These are phyloP conservation scores for Oscheius sp. DNA, from an alignment of 1,140 invertebrate species.

Conservation along the genomic window DNA sequence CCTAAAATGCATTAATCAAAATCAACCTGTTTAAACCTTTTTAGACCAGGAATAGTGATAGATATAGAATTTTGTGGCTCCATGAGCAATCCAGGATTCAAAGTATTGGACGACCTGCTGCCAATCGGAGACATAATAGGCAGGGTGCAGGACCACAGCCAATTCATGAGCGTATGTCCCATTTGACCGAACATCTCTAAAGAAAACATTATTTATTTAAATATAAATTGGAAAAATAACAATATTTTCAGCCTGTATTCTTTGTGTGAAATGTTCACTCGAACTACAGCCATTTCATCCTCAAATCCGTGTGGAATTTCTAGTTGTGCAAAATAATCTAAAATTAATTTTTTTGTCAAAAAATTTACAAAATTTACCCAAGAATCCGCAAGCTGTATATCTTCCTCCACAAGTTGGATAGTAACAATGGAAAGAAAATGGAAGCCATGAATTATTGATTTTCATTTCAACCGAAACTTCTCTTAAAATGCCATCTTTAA, in stretches of 20 bases:
- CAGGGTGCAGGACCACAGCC: conserved; percentile 1
- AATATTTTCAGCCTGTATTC: background rate
- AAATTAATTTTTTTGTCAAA: background rate
- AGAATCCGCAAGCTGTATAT: background rate
- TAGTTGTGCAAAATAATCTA: background rate
- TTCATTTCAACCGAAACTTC: too few species aligned
- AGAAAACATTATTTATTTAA: background rate
- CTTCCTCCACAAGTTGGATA: background rate
- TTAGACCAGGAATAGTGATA: background rate
- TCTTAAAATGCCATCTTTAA: too few species aligned
- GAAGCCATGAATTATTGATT: too few species aligned
- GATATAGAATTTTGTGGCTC: conserved; percentile 21
- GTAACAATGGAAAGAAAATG: too few species aligned
- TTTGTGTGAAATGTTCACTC: background rate
- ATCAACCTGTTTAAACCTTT: background rate
- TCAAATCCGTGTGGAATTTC: background rate
- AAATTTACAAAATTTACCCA: background rate
- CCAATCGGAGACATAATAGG: conserved; percentile 14
- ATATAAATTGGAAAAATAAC: background rate
- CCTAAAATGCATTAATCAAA: too few species aligned
- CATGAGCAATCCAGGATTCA: conserved; percentile 2
- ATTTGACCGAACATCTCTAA: conserved; percentile 5
- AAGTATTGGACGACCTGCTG: conserved; percentile 7
- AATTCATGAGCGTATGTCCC: background rate
- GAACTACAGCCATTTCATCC: background rate